phyloP scores from a whole-genome alignment of 2,113 vertebrate genomes.

The Neoarius graeffei region DNA sequence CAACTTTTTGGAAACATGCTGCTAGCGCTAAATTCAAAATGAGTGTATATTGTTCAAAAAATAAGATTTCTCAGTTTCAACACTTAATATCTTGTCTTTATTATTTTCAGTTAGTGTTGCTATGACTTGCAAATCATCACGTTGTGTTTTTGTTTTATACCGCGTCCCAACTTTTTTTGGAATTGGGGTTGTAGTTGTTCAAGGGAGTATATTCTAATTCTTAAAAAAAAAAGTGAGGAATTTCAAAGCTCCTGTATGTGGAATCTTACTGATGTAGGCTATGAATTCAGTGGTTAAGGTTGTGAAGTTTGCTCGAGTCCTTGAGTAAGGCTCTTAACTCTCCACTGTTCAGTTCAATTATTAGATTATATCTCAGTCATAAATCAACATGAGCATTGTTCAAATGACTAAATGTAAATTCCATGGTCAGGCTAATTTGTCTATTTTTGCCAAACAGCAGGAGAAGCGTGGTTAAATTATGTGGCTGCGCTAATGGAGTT shows the following conservation, averaged over 20 bases:
- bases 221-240: neutral
- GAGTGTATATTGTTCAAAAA: no score
- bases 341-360: neutral
- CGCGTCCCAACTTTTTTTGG: no score
- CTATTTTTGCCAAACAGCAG: neutral
- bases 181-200: neutral
- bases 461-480: neutral
- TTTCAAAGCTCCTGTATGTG: neutral
- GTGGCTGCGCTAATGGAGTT: neutral
- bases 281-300: neutral
- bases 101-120: no score
- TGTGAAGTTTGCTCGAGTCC: neutral
- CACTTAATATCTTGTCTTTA: no score
- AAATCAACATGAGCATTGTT: neutral
- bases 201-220: neutral
- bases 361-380: neutral
- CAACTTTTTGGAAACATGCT: no score
- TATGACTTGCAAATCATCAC: no score
- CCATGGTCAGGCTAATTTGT: neutral
- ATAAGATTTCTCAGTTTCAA: no score
- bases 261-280: neutral
- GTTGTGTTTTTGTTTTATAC: no score
- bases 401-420: neutral
- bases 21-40: no score
- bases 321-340: neutral